Percentiles rank a stretch among this genome's conserved stretches.
phyloP scores from a whole-genome alignment of 1,140 invertebrate species.

The Phocides pigmalion region DNA sequence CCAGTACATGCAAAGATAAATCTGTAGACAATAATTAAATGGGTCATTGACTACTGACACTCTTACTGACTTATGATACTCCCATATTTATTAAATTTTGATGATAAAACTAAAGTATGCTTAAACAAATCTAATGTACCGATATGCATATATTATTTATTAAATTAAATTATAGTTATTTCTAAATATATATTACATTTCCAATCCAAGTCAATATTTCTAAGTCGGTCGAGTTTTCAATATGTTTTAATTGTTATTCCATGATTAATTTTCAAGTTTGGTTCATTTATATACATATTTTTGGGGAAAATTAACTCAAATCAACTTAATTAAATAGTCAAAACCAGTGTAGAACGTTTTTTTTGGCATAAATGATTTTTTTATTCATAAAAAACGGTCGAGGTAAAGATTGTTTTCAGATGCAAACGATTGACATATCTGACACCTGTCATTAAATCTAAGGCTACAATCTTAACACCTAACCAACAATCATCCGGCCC shows the following conservation, averaged over 20 bases:
- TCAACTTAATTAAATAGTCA: neutral
- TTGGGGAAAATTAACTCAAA: constrained; percentile 18
- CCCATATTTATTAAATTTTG: constrained; percentile 3
- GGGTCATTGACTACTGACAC: no score
- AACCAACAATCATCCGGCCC: neutral
- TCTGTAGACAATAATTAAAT: no score
- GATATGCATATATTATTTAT: constrained; percentile 29
- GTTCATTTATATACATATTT: constrained; percentile 25
- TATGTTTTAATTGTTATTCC: neutral
- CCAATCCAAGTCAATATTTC: constrained; percentile 9
- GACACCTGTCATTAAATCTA: neutral
- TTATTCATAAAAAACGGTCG: neutral
- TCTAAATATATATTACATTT: constrained; percentile 25
- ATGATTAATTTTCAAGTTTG: neutral
- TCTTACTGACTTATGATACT: no score
- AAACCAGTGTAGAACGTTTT: constrained; percentile 17
- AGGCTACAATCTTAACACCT: constrained; percentile 1
- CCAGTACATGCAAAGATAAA: no score
- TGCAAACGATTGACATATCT: no score
- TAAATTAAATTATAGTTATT: constrained; percentile 2
- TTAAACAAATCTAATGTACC: constrained; percentile 11
- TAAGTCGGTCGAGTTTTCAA: constrained; percentile 1
- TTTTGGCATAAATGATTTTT: constrained; percentile 26
- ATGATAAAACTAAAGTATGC: constrained; percentile 5
- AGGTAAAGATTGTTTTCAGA: constrained; percentile 20